Evolutionary conservation across 2,888 invertebrate genomes (phyloP).

Genomic region (Acleris laterana): DNA sequence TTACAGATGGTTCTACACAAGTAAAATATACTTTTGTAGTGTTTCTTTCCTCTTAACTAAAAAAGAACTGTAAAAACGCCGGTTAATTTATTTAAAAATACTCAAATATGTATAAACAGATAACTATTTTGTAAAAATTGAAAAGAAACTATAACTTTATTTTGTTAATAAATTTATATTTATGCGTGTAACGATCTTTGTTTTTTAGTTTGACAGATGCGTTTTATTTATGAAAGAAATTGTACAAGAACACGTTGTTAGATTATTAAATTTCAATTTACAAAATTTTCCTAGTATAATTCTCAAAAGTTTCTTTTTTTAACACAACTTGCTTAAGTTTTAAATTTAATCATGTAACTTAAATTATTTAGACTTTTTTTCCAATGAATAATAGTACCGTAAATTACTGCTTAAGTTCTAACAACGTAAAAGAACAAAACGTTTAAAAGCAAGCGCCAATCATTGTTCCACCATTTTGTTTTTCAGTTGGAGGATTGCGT

Average conservation of each 20-base stretch:
- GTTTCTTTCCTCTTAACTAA: neutral
- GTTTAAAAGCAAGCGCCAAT: conserved; percentile 36
- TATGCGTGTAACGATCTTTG: neutral
- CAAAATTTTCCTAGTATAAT: too few species aligned
- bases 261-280: too few species aligned
- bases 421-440: conserved; percentile 31
- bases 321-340: neutral
- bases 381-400: neutral
- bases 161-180: neutral
- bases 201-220: neutral
- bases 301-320: neutral
- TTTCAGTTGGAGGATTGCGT: conserved; percentile 55
- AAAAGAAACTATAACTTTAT: neutral
- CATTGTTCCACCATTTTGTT: conserved; percentile 65
- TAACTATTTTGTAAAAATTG: neutral
- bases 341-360: neutral
- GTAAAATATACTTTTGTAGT: neutral
- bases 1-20: neutral
- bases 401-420: neutral
- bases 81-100: neutral
- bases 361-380: neutral
- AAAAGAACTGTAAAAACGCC: neutral
- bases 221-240: neutral
- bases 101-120: too few species aligned
- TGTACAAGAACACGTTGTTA: too few species aligned